Percentiles rank a stretch among this genome's conserved stretches.
Evolutionary conservation across 2,888 invertebrate genomes (phyloP).

Genomic region (Hecatera dysodea): DNA sequence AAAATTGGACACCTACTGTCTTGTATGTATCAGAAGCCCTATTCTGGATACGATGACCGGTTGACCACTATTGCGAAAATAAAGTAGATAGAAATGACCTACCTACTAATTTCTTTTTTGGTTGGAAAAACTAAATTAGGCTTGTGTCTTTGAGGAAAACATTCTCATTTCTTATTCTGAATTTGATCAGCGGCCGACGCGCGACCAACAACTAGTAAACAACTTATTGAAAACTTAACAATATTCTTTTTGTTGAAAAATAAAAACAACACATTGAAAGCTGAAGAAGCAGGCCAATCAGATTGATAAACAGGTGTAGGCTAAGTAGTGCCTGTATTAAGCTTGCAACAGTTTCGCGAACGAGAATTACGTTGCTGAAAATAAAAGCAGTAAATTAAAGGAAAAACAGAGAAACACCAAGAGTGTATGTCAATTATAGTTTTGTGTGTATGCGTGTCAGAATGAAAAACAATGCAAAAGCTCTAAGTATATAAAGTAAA

Average conservation of each 20-base stretch:
- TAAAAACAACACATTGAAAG: background rate
- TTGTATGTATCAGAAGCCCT: constrained; percentile 45
- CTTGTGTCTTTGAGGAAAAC: background rate
- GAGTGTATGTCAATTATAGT: no score
- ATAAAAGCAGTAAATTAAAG: no score
- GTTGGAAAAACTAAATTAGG: background rate
- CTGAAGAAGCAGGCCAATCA: background rate
- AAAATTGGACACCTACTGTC: constrained; percentile 52
- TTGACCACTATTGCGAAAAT: background rate
- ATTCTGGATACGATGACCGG: constrained; percentile 55
- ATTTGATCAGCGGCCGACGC: background rate
- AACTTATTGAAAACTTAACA: no score
- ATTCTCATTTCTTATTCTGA: background rate
- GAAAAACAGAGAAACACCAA: no score
- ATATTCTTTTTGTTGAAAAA: no score
- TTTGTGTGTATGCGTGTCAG: no score
- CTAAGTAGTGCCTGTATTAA: background rate
- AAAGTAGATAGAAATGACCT: background rate
- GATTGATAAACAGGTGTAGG: background rate
- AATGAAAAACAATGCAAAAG: background rate
- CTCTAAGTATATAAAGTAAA: no score
- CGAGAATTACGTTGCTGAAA: no score
- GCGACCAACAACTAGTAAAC: no score
- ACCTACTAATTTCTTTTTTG: background rate
- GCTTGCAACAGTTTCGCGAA: background rate